phyloP scores from a whole-genome alignment of 1,140 invertebrate species.

The Pseudomyrmex flavicornis region DNA sequence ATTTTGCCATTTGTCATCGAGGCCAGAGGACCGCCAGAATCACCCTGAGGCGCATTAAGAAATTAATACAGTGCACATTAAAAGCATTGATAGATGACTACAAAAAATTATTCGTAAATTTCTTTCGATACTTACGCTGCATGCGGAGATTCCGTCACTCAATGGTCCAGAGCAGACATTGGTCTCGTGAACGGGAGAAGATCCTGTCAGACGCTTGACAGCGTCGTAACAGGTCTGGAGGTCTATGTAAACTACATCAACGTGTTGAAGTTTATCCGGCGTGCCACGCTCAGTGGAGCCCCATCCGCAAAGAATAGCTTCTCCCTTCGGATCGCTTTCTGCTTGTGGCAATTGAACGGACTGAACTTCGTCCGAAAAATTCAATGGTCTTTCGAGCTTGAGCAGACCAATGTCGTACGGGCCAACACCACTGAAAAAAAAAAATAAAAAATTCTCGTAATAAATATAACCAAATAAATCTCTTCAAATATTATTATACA shows the following conservation, averaged over 20 bases:
- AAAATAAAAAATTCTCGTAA: background rate
- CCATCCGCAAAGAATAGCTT: conserved; percentile 84
- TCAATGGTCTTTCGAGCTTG: conserved; percentile 81
- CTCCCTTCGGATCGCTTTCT: conserved; percentile 74
- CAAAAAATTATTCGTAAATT: background rate
- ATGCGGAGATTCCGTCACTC: conserved; percentile 86
- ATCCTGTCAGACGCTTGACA: conserved; percentile 58
- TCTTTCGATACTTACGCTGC: conserved; percentile 86
- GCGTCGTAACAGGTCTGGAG: conserved; percentile 61
- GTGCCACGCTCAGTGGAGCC: conserved; percentile 76
- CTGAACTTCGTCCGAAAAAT: conserved; percentile 84
- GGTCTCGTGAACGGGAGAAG: conserved; percentile 74
- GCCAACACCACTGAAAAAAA: conserved; percentile 80
- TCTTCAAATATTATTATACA: too few species aligned
- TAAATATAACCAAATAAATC: background rate
- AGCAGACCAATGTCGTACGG: conserved; percentile 88
- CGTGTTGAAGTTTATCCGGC: conserved; percentile 70
- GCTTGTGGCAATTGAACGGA: conserved; percentile 83
- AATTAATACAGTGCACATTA: conserved; percentile 4
- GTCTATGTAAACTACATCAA: conserved; percentile 65
- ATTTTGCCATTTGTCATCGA: background rate
- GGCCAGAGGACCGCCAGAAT: conserved; percentile 88
- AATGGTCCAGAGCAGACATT: conserved; percentile 88
- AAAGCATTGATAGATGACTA: background rate
- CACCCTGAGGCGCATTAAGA: conserved; percentile 81